Percentiles rank a stretch among this genome's conserved stretches.
Conservation (phyloP, 2,888 invertebrate species). For the Harpalus rubripes region DNA sequence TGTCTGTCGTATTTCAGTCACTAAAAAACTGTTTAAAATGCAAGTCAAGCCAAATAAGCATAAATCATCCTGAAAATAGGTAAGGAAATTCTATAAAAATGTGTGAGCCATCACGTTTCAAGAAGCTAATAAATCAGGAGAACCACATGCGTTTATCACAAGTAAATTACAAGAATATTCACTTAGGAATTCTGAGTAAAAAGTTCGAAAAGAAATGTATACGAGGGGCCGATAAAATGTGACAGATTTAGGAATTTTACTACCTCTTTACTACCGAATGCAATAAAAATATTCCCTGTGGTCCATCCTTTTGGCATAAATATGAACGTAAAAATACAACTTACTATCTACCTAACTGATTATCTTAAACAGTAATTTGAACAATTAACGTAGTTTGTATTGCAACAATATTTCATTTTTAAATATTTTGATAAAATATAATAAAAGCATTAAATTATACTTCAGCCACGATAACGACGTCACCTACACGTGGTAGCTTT, state of each 20-base stretch:
- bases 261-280: not conserved
- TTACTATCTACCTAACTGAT: not conserved
- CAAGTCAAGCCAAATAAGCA: slow-evolving; percentile 5
- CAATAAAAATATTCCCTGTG: not conserved
- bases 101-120: not conserved
- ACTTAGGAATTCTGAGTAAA: slow-evolving; percentile 19
- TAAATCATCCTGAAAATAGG: slow-evolving; percentile 23
- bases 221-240: slow-evolving; percentile 12
- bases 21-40: not conserved
- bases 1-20: slow-evolving; percentile 16
- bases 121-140: slow-evolving; percentile 11
- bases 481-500: no score
- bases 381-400: no score
- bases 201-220: slow-evolving; percentile 16
- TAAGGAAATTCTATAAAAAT: slow-evolving; percentile 24
- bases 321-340: not conserved
- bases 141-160: slow-evolving; percentile 14
- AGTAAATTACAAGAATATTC: slow-evolving; percentile 46
- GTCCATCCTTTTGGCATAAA: not conserved
- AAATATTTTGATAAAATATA: no score
- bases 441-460: no score
- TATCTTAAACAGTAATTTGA: no score
- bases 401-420: no score
- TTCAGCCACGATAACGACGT: no score
- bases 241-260: slow-evolving; percentile 21